Conservation (phyloP, 2,113 vertebrate species). For the Petaurus breviceps region DNA sequence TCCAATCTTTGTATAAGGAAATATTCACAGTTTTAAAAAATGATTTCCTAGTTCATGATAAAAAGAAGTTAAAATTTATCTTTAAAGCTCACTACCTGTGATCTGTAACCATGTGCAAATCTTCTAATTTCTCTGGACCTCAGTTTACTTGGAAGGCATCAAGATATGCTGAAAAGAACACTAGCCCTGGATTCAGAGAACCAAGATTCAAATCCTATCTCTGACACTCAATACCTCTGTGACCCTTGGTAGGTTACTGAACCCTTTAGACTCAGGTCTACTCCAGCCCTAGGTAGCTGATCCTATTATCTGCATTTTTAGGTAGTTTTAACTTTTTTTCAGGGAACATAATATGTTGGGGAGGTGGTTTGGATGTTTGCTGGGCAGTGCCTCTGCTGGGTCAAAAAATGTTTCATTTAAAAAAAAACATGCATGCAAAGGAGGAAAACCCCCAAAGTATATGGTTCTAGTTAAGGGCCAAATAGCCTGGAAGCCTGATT, state of each 20-base stretch:
- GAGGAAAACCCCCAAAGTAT: neutral
- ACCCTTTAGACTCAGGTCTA: neutral
- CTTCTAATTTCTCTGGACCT: neutral
- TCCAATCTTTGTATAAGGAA: neutral
- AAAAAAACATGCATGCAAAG: neutral
- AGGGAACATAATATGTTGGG: neutral
- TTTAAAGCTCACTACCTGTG: neutral
- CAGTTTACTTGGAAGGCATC: neutral
- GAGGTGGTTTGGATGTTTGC: slow-evolving; percentile 31
- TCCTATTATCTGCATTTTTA: neutral
- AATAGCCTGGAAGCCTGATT: neutral
- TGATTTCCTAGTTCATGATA: neutral
- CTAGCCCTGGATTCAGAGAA: neutral
- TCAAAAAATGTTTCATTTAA: slow-evolving; percentile 37
- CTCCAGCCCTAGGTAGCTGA: neutral
- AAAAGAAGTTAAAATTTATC: neutral
- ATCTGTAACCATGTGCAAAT: neutral
- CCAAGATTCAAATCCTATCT: neutral
- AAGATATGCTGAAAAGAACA: neutral
- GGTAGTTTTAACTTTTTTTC: neutral
- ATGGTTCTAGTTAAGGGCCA: neutral
- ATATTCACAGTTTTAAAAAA: neutral
- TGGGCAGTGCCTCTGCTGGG: slow-evolving; percentile 14
- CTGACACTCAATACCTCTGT: neutral
- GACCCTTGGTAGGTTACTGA: neutral